phyloP scores from a whole-genome alignment of 2,888 invertebrate species.

The Trissonchulus latispiculum region DNA sequence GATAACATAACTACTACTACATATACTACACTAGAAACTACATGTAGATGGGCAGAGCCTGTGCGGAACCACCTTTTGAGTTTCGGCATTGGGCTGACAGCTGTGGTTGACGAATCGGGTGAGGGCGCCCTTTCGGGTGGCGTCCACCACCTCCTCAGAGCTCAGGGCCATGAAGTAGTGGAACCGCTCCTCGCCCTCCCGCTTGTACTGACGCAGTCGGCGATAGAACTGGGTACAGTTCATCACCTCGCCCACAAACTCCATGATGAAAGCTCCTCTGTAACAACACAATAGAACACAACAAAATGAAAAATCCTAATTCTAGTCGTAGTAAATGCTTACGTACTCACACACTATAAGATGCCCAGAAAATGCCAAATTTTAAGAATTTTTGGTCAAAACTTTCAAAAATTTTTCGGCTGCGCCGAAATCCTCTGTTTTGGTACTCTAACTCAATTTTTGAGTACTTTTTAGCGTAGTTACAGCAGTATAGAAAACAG shows the following conservation, averaged over 20 bases:
- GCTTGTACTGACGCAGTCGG: constrained; percentile 56
- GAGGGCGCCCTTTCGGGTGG: constrained; percentile 85
- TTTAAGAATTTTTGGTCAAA: neutral
- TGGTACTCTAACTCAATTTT: too few relatives aligned
- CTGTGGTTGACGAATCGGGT: constrained; percentile 98
- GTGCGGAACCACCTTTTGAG: constrained; percentile 73
- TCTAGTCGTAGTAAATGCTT: neutral
- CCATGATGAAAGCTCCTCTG: constrained; percentile 89
- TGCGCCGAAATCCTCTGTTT: too few relatives aligned
- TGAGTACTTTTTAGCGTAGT: too few relatives aligned
- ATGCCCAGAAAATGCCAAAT: too few relatives aligned
- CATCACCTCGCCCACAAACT: constrained; percentile 95
- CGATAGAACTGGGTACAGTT: constrained; percentile 80
- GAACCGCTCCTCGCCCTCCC: constrained; percentile 63
- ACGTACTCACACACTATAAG: too few relatives aligned
- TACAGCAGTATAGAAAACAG: too few relatives aligned
- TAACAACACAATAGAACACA: neutral
- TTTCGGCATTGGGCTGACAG: constrained; percentile 95
- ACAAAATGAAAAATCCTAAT: neutral
- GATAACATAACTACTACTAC: too few relatives aligned
- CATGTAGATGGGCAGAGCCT: too few relatives aligned
- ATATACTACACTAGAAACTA: too few relatives aligned
- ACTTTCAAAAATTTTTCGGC: neutral
- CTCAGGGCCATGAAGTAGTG: constrained; percentile 96
- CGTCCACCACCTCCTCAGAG: constrained; percentile 87